phyloP scores from a whole-genome alignment of 1,140 invertebrate species.

The Temnothorax longispinosus region DNA sequence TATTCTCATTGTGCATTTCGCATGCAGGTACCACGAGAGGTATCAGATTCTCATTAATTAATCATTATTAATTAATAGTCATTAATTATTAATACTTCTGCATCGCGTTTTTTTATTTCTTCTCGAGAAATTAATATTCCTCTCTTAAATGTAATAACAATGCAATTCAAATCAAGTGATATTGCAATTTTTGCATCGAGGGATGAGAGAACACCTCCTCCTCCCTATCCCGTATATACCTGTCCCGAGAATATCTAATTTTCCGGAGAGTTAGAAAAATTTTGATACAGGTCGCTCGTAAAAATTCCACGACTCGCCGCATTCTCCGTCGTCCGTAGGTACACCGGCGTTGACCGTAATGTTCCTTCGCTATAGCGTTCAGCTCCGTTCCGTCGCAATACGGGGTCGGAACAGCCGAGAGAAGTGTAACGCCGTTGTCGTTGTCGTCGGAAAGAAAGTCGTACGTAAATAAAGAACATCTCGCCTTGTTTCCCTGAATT shows the following conservation, averaged over 20 bases:
- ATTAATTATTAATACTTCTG: not conserved
- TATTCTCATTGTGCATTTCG: not conserved
- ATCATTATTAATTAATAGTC: slow-evolving; percentile 16
- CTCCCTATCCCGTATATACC: not conserved
- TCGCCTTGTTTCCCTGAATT: slow-evolving; percentile 54
- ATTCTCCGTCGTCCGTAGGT: not conserved
- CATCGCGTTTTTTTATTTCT: not conserved
- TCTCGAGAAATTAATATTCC: slow-evolving; percentile 1
- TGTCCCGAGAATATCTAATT: slow-evolving; percentile 12
- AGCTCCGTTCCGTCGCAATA: slow-evolving; percentile 31
- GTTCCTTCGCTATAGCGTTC: not conserved
- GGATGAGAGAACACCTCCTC: not conserved
- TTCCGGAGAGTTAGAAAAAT: slow-evolving; percentile 30
- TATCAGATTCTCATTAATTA: not conserved
- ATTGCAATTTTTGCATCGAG: slow-evolving; percentile 22
- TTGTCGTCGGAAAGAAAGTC: slow-evolving; percentile 8
- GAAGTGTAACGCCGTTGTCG: slow-evolving; percentile 31
- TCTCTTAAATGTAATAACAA: not conserved
- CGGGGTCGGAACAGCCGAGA: not conserved
- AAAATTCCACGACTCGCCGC: slow-evolving; percentile 29
- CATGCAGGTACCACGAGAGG: not conserved
- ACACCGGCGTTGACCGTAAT: not conserved
- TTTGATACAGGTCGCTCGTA: slow-evolving; percentile 35
- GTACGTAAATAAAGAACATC: slow-evolving; percentile 47
- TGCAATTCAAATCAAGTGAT: not conserved